Evolutionary conservation across 1,140 invertebrate genomes (phyloP), one percentile per base, ranked within the genome.

Genomic region (Neodiprion lecontei): DNA sequence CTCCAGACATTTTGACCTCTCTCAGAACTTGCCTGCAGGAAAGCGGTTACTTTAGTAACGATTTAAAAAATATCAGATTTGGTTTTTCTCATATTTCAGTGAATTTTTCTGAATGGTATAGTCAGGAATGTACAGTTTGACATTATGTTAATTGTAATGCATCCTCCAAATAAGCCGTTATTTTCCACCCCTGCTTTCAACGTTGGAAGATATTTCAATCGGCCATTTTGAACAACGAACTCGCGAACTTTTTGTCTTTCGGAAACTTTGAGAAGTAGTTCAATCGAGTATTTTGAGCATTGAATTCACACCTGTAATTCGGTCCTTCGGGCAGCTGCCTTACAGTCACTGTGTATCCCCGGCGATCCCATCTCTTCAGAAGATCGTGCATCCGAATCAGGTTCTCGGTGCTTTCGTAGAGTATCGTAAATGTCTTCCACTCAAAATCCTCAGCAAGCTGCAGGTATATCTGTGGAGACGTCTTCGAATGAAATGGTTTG

Each of bases 361-460:
- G 89, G 0, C 90, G 86, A 53, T 92, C 91, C 74, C 93, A 92
- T 77, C 93, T 91, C 83, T 94, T 93, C 12, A 98, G 82, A 23
- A 99, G 87, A 76, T 93, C 92, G 76, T 94, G 92, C 14, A 97
- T 88, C 68, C 94, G 91, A 23, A 94, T 88, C 28, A 99, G 89
- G 87, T 95, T 92, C 76, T 96, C 93, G 77, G 93, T 91, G 79
- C 90, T 86, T 83, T 98, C 96, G 84, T 98, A 98, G 40, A 98
- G 89, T 61, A 98, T 92, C 9, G 95, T 96, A 80, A 97, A 97
- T 2, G 90, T 90, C 82, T 92, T 92, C 97, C 97, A 98, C 67
- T 93, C 90, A 83, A 92, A 93, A n/a, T 92, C 89, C 73, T 88
- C 88, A 0, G 98, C 92, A 66, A 98, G 86, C 82, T 96, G 93